Percentiles rank a stretch among this genome's conserved stretches.
These are phyloP conservation scores for Zelostemma sp. DNA, from an alignment of 1,140 invertebrate species.

Conservation along the genomic window DNA sequence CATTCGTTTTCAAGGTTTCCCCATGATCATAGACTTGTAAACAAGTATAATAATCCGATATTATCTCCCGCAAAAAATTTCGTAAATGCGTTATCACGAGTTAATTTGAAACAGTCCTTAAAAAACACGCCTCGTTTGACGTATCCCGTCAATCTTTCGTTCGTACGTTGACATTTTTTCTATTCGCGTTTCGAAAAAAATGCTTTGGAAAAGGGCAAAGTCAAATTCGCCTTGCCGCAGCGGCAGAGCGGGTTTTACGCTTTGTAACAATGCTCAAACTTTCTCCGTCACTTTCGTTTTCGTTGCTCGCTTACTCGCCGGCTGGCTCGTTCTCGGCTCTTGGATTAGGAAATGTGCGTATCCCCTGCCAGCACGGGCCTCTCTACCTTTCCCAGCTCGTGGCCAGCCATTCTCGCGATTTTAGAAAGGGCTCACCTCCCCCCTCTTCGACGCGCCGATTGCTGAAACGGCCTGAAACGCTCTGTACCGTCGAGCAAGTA, in stretches of 20 bases:
- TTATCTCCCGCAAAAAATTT: slow-evolving; percentile 11
- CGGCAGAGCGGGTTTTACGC: slow-evolving; percentile 54
- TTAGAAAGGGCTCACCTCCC: slow-evolving; percentile 59
- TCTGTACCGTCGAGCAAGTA: slow-evolving; percentile 16
- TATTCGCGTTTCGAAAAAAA: slow-evolving; percentile 8
- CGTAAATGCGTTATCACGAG: slow-evolving; percentile 8
- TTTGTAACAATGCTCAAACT: slow-evolving; percentile 69
- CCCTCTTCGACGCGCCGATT: slow-evolving; percentile 24
- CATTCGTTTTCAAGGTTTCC: slow-evolving; percentile 24
- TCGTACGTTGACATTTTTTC: too few relatives aligned
- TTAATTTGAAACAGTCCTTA: not conserved
- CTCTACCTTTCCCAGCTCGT: slow-evolving; percentile 44
- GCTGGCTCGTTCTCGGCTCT: slow-evolving; percentile 40
- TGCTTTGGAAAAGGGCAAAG: not conserved
- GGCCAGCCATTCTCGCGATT: slow-evolving; percentile 55
- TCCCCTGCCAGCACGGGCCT: slow-evolving; percentile 46
- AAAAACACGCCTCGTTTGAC: too few relatives aligned
- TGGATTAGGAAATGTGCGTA: slow-evolving; percentile 66
- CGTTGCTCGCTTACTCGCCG: slow-evolving; percentile 57
- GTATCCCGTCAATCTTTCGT: too few relatives aligned
- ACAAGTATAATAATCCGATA: slow-evolving; percentile 7
- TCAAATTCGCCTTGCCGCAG: slow-evolving; percentile 5
- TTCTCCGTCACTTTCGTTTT: slow-evolving; percentile 71
- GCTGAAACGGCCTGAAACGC: slow-evolving; percentile 31
- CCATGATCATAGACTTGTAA: not conserved